Percentiles rank a stretch among this genome's conserved stretches.
phyloP scores from a whole-genome alignment of 2,888 invertebrate species.

The Ryuthela nishihirai region DNA sequence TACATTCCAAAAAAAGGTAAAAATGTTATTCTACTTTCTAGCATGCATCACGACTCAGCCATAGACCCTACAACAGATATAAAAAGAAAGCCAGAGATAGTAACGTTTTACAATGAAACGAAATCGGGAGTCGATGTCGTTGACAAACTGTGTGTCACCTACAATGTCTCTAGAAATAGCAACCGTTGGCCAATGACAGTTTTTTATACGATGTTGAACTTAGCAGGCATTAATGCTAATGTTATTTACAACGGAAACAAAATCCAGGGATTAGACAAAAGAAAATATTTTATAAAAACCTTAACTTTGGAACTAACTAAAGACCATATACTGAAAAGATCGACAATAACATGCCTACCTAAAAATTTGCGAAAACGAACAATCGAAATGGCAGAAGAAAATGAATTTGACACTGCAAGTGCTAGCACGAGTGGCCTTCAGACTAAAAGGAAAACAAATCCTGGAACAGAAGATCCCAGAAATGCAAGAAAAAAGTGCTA shows the following conservation, averaged over 20 bases:
- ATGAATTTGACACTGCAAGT: too few species aligned
- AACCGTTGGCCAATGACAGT: background rate
- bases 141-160: background rate
- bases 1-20: background rate
- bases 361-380: too few species aligned
- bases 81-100: background rate
- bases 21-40: background rate
- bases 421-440: too few species aligned
- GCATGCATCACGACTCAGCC: background rate
- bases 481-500: too few species aligned
- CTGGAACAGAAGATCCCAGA: too few species aligned
- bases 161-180: background rate
- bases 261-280: too few species aligned
- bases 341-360: too few species aligned
- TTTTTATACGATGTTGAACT: background rate
- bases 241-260: background rate
- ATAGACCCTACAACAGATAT: background rate
- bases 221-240: background rate
- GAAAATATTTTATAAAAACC: too few species aligned
- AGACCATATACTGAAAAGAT: too few species aligned
- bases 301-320: too few species aligned
- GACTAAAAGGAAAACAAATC: too few species aligned
- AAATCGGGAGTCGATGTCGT: conserved; percentile 5
- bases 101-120: background rate
- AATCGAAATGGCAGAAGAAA: too few species aligned